A percentile compares a stretch with the other conserved stretches of the same genome.
These are phyloP conservation scores for Diadophis punctatus DNA, from an alignment of 2,113 vertebrate species.

Conservation along the genomic window DNA sequence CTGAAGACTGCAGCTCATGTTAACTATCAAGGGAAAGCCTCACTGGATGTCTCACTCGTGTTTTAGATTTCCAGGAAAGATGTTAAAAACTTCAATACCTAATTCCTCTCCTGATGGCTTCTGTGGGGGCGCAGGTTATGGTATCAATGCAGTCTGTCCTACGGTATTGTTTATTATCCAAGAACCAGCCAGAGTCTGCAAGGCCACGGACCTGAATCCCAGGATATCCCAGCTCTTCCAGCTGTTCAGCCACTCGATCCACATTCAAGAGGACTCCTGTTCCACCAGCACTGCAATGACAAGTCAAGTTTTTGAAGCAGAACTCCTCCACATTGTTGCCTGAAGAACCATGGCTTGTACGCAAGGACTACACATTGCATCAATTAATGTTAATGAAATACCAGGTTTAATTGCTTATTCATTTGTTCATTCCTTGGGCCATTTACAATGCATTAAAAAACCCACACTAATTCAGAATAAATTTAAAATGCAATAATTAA, in stretches of 20 bases:
- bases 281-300: constrained; percentile 83
- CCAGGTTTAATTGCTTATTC: background rate
- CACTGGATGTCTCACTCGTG: background rate
- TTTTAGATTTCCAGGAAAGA: background rate
- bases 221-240: constrained; percentile 83
- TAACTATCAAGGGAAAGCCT: background rate
- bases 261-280: constrained; percentile 94
- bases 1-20: background rate
- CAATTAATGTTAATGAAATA: background rate
- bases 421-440: background rate
- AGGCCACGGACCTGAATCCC: constrained; percentile 92
- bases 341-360: background rate
- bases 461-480: background rate
- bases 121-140: constrained; percentile 85
- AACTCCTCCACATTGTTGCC: background rate
- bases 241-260: constrained; percentile 86
- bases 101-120: constrained; percentile 93
- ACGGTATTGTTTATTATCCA: constrained; percentile 95
- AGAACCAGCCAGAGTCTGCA: constrained; percentile 94
- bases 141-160: constrained; percentile 88
- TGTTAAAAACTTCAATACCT: constrained; percentile 69
- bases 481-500: background rate
- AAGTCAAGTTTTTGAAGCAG: background rate
- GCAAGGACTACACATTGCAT: background rate
- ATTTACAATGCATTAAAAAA: background rate